Evolutionary conservation across 2,797 vertebrate genomes (phyloP).

Genomic region (Mormyrus proboscirostris): DNA sequence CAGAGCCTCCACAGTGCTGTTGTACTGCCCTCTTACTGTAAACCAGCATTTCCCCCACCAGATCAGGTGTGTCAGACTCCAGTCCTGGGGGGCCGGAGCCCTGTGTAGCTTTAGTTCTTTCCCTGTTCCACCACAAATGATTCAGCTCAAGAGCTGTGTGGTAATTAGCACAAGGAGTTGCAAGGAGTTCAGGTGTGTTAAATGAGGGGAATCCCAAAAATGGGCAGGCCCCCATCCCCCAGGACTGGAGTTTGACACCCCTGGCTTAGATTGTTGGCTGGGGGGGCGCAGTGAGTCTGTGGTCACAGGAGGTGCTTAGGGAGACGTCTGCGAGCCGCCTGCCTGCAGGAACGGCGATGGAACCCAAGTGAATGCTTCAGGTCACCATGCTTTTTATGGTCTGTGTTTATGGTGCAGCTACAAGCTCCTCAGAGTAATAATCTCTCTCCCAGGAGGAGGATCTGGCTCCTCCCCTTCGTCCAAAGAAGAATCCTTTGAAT

Average conservation of each 20-base stretch:
- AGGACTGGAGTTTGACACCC: not conserved
- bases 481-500: slow-evolving; percentile 64
- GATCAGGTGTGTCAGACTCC: not conserved
- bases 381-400: not conserved
- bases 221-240: not conserved
- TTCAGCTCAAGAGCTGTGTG: not conserved
- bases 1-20: not conserved
- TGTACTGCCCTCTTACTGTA: not conserved
- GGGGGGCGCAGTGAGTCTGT: not conserved
- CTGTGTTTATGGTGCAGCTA: not conserved
- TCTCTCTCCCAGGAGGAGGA: slow-evolving; percentile 61
- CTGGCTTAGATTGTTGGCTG: not conserved
- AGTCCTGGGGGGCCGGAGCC: not conserved
- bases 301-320: not conserved
- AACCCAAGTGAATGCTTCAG: not conserved
- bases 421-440: not conserved
- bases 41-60: not conserved
- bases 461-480: slow-evolving; percentile 46
- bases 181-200: not conserved
- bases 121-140: not conserved
- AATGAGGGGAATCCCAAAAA: not conserved
- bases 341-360: not conserved
- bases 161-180: not conserved
- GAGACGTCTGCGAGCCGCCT: not conserved
- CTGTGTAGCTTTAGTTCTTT: not conserved